A percentile compares a stretch with the other conserved stretches of the same genome.
Evolutionary conservation across 2,113 vertebrate species (phyloP).

Genomic region (Acrocephalus arundinaceus): DNA sequence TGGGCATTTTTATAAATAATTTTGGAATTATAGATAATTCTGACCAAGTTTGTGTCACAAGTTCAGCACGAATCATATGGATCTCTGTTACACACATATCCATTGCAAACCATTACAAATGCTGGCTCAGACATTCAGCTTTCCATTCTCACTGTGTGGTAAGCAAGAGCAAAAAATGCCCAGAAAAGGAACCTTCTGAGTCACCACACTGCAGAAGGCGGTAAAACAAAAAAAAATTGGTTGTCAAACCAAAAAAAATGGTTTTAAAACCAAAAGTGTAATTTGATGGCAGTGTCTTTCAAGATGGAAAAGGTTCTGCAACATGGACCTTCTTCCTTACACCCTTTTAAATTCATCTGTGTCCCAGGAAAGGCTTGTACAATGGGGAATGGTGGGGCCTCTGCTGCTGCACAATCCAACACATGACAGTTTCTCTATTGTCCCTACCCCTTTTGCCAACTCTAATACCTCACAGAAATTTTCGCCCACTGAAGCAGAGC

Average conservation of each 20-base stretch:
- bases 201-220: neutral
- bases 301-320: neutral
- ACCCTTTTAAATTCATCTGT: neutral
- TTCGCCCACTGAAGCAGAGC: slow-evolving; percentile 51
- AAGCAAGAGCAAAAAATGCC: neutral
- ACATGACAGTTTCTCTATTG: neutral
- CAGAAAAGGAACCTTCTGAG: neutral
- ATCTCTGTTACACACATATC: neutral
- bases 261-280: neutral
- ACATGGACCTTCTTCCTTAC: neutral
- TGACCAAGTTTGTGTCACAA: neutral
- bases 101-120: neutral
- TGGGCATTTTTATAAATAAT: neutral
- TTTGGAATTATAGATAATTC: neutral
- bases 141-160: neutral
- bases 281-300: neutral
- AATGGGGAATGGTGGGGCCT: neutral
- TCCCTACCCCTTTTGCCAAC: neutral
- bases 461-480: slow-evolving; percentile 37
- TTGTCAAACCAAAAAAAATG: neutral
- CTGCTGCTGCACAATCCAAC: neutral
- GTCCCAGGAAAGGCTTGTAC: neutral
- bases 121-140: neutral
- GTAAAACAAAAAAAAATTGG: neutral
- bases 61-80: neutral